Evolutionary conservation across 2,888 invertebrate genomes (phyloP).

Genomic region (Aspidapion aeneum): DNA sequence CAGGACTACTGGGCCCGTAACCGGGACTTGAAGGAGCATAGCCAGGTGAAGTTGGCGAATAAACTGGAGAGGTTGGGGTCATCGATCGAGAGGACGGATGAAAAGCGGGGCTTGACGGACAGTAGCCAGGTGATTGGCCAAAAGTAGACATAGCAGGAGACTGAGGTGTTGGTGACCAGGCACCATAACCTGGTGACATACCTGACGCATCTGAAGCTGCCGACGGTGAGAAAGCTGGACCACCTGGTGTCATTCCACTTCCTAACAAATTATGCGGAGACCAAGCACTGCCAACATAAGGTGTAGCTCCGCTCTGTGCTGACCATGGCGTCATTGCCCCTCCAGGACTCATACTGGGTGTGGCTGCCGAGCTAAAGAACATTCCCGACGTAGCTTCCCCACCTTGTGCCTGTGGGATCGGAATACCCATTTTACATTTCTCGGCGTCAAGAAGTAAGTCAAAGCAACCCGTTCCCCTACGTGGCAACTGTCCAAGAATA

Average conservation of each 20-base stretch:
- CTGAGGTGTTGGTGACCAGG: conserved; percentile 76
- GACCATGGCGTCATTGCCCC: conserved; percentile 83
- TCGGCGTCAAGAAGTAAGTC: conserved; percentile 95
- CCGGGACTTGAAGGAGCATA: conserved; percentile 73
- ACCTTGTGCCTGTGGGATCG: conserved; percentile 76
- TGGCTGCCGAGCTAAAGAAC: conserved; percentile 72
- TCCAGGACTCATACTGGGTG: conserved; percentile 85
- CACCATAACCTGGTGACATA: conserved; percentile 77
- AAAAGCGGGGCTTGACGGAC: conserved; percentile 54
- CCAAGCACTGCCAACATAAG: conserved; percentile 73
- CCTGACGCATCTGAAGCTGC: conserved; percentile 93
- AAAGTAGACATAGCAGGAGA: conserved; percentile 83
- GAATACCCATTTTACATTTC: conserved; percentile 97
- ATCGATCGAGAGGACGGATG: conserved; percentile 56
- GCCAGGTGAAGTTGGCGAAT: conserved; percentile 68
- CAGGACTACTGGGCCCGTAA: conserved; percentile 74
- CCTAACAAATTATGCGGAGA: conserved; percentile 70
- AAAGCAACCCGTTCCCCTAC: conserved; percentile 96
- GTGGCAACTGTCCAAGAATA: conserved; percentile 95
- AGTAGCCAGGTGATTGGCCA: conserved; percentile 63
- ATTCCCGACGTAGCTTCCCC: conserved; percentile 74
- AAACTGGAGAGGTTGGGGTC: conserved; percentile 67
- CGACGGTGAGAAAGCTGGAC: conserved; percentile 94
- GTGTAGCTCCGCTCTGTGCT: conserved; percentile 78
- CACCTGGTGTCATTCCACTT: conserved; percentile 95